Conservation (phyloP, 2,888 invertebrate species). For the Lepeophtheirus nordmannii region DNA sequence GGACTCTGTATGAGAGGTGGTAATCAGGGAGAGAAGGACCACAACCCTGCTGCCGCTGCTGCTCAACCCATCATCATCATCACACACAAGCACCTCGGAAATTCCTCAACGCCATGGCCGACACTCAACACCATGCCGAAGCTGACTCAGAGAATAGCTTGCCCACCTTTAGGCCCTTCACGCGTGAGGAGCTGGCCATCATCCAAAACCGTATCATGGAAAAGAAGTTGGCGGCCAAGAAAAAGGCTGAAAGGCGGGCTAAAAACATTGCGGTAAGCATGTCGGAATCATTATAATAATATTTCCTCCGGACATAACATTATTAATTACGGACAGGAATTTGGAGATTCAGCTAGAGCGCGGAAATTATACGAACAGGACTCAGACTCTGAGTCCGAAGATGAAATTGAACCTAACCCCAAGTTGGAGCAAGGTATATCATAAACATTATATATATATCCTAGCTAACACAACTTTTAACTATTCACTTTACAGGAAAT, state of each 20-base stretch:
- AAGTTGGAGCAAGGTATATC: slow-evolving; percentile 7
- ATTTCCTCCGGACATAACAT: too few species aligned
- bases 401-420: slow-evolving; percentile 5
- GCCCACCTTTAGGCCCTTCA: slow-evolving; percentile 23
- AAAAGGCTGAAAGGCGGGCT: slow-evolving; percentile 19
- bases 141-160: slow-evolving; percentile 13
- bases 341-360: slow-evolving; percentile 22
- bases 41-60: too few species aligned
- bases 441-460: background rate
- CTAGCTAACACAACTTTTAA: background rate
- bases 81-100: too few species aligned
- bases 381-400: slow-evolving; percentile 20
- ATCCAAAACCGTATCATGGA: slow-evolving; percentile 21
- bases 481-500: background rate
- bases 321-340: slow-evolving; percentile 5
- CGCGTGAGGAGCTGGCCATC: slow-evolving; percentile 22
- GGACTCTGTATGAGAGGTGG: too few species aligned
- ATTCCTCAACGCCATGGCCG: too few species aligned
- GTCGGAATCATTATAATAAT: background rate
- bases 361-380: slow-evolving; percentile 23
- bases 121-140: slow-evolving; percentile 21
- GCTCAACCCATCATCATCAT: too few species aligned
- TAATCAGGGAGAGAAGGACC: too few species aligned
- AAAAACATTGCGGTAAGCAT: slow-evolving; percentile 19
- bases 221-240: slow-evolving; percentile 20